A percentile compares a stretch with the other conserved stretches of the same genome.
Conservation (phyloP, 2,888 invertebrate species). For the Dichetophora obliterata region DNA sequence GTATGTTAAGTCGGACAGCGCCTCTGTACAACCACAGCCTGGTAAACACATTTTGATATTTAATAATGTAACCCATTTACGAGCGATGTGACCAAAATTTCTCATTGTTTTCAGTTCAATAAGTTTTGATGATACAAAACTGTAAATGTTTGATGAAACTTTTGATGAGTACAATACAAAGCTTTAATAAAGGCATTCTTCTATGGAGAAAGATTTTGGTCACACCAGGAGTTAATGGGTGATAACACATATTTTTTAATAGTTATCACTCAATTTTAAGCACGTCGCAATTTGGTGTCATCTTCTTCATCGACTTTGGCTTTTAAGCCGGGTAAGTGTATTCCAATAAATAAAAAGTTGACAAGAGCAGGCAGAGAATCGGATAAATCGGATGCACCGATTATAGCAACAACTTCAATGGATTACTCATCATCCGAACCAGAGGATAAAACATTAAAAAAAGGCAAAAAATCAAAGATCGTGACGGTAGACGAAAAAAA, state of each 20-base stretch:
- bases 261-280: neutral
- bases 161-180: too few species aligned
- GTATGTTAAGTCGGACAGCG: constrained; percentile 34
- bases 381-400: constrained; percentile 40
- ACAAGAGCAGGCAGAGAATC: constrained; percentile 6
- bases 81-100: too few species aligned
- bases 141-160: too few species aligned
- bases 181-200: neutral
- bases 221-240: neutral
- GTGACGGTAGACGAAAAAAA: constrained; percentile 44
- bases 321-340: constrained; percentile 55
- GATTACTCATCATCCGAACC: constrained; percentile 45
- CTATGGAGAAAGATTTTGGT: neutral
- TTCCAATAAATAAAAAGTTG: constrained; percentile 44
- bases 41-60: neutral
- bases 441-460: constrained; percentile 36
- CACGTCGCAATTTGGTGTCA: constrained; percentile 27
- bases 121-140: too few species aligned
- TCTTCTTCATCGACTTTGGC: constrained; percentile 58
- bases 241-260: neutral
- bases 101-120: too few species aligned
- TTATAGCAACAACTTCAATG: constrained; percentile 47
- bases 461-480: constrained; percentile 39
- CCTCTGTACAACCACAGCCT: constrained; percentile 40
- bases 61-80: too few species aligned